These are phyloP conservation scores for Felis catus DNA, from an alignment of 2,113 vertebrate genomes.

Conservation along the genomic window DNA sequence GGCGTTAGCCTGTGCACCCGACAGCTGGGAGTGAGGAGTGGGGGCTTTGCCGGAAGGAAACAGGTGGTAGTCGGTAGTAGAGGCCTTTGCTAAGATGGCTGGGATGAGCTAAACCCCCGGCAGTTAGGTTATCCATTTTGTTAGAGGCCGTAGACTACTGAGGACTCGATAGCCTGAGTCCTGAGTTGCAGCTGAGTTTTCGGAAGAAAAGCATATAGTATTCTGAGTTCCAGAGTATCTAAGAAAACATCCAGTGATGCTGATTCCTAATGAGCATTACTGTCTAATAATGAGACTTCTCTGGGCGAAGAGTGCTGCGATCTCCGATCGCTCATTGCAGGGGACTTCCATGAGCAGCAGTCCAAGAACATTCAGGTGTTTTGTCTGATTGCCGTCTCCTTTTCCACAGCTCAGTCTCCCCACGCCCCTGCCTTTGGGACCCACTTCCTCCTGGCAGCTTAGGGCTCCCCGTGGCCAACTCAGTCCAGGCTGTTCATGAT, in stretches of 20 bases:
- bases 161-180: neutral
- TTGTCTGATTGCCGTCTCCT: neutral
- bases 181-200: conserved; percentile 20
- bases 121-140: neutral
- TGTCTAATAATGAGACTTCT: neutral
- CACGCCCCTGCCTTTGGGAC: neutral
- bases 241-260: conserved; percentile 21
- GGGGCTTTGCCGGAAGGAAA: conserved; percentile 2
- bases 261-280: neutral
- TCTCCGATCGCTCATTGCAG: conserved; percentile 12
- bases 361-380: neutral
- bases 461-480: neutral
- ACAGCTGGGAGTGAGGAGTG: neutral
- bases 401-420: neutral
- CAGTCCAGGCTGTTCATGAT: neutral
- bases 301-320: neutral
- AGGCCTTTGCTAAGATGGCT: neutral
- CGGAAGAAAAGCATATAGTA: conserved; percentile 4
- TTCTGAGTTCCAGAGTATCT: neutral
- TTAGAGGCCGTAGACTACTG: neutral
- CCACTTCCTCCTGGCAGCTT: neutral
- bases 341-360: neutral
- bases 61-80: neutral
- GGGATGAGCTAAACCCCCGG: neutral
- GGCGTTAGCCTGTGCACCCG: neutral